Evolutionary conservation across 2,888 invertebrate species (phyloP), one percentile per base, ranked within the genome.

Genomic region (Zygogramma bicolorata): DNA sequence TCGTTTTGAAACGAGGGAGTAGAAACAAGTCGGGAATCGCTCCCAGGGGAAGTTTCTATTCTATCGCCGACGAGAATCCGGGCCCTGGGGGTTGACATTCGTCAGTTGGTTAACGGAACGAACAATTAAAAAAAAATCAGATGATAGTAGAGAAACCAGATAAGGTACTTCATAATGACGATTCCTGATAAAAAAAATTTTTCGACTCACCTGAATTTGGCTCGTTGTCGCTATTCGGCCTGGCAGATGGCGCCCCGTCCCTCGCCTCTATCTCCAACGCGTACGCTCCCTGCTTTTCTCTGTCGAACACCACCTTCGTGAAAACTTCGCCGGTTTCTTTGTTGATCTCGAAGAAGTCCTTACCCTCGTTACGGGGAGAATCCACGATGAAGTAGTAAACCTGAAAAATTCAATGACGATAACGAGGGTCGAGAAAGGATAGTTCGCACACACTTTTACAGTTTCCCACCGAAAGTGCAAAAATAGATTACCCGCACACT

Each of bases 221-320:
- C 85, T 95, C 94, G 87, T 95, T 95, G 85, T 95, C 94, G 85
- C 95, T 95, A 87, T 97, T 97, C 53, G 97, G 97, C 77, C 97
- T 90, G 67, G 97, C 97, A 13, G 98, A 98, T n/a, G 97, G 95
- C 69, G 96, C 96, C 65, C 98, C 97, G 86, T 99, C 99, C 71
- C 97, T 90, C 0, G 98, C 99, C 87, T 97, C 97, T 82, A 99
- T 98, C 86, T 98, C 97, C 85, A 99, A 89, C 40, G 98, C 98
- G 89, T 98, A 99, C 71, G 98, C 97, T 58, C 96, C 96, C 87
- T 98, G 97, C 90, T 97, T 97, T 89, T 99, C 99, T 77, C 98
- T 93, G 90, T 99, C 99, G 90, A 99, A 99, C 83, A 97, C 95
- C 81, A 95, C 91, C 88, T 96, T 96, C 49, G 98, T 97, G 89